Percentiles rank a stretch among this genome's conserved stretches.
phyloP scores from a whole-genome alignment of 1,140 invertebrate species.

The Bombus picipes region DNA sequence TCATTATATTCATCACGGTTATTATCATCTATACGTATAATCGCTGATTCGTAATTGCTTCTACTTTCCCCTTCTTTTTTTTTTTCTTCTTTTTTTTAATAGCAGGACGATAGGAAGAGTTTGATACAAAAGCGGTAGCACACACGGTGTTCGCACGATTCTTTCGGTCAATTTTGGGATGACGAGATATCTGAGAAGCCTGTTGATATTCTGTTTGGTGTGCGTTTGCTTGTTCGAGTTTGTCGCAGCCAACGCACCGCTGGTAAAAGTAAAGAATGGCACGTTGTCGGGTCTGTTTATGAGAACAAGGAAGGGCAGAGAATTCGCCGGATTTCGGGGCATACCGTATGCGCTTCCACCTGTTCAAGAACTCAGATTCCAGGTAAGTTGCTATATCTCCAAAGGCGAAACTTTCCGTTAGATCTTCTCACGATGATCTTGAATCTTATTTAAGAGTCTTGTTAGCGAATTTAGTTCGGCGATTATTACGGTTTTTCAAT shows the following conservation, averaged over 20 bases:
- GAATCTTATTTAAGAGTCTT: no score
- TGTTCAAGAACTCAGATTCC: slow-evolving; percentile 82
- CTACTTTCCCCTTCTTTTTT: no score
- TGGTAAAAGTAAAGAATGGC: slow-evolving; percentile 76
- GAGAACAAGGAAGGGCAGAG: slow-evolving; percentile 73
- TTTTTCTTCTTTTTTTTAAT: no score
- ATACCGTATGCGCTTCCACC: slow-evolving; percentile 85
- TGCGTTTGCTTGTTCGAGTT: slow-evolving; percentile 14
- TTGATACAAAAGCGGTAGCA: no score
- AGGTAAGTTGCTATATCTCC: slow-evolving; percentile 73
- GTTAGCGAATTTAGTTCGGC: no score
- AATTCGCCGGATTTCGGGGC: slow-evolving; percentile 83
- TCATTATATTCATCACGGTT: no score
- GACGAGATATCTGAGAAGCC: background rate
- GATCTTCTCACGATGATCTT: no score
- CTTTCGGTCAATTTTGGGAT: background rate
- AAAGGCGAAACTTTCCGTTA: no score
- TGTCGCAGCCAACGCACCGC: slow-evolving; percentile 14
- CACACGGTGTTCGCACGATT: background rate
- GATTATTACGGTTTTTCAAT: no score
- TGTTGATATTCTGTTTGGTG: background rate
- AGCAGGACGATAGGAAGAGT: no score
- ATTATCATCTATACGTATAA: no score
- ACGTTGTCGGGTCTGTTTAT: slow-evolving; percentile 74
- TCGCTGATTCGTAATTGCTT: no score